A percentile compares a stretch with the other conserved stretches of the same genome.
Conservation (phyloP, 2,888 invertebrate species). For the Tromatobia lineatoria region DNA sequence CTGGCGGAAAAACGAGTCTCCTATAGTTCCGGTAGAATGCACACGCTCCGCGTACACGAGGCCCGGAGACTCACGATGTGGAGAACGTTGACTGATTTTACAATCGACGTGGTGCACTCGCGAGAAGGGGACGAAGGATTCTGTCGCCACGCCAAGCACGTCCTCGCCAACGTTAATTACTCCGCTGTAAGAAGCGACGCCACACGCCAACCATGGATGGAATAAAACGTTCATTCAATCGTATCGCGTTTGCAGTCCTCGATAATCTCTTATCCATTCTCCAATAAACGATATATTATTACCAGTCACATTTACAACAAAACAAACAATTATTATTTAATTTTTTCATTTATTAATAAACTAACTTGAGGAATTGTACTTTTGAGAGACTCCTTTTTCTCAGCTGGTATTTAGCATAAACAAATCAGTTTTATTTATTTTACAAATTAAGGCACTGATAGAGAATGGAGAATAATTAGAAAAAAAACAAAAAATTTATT, state of each 20-base stretch:
- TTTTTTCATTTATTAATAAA: too few relatives aligned
- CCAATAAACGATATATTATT: background rate
- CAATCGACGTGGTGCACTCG: conserved; percentile 53
- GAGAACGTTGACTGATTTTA: conserved; percentile 68
- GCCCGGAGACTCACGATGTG: conserved; percentile 37
- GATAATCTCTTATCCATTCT: conserved; percentile 4
- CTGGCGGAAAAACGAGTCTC: conserved; percentile 67
- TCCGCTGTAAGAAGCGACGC: conserved; percentile 55
- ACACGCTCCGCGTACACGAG: conserved; percentile 57
- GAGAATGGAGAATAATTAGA: too few relatives aligned
- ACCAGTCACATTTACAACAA: background rate
- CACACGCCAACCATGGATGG: conserved; percentile 37
- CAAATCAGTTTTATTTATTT: too few relatives aligned
- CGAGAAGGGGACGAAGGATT: conserved; percentile 48
- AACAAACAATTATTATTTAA: too few relatives aligned
- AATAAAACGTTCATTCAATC: conserved; percentile 33
- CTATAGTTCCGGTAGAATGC: conserved; percentile 66
- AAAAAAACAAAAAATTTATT: too few relatives aligned
- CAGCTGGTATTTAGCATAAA: too few relatives aligned
- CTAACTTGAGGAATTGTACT: too few relatives aligned
- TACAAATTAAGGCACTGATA: too few relatives aligned
- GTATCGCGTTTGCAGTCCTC: background rate
- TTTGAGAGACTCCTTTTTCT: too few relatives aligned
- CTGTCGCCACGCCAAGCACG: conserved; percentile 62
- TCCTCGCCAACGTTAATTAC: conserved; percentile 67